Conservation (phyloP, 92 coral and sea anemone genomes). For the Isaurus tuberculatus region DNA sequence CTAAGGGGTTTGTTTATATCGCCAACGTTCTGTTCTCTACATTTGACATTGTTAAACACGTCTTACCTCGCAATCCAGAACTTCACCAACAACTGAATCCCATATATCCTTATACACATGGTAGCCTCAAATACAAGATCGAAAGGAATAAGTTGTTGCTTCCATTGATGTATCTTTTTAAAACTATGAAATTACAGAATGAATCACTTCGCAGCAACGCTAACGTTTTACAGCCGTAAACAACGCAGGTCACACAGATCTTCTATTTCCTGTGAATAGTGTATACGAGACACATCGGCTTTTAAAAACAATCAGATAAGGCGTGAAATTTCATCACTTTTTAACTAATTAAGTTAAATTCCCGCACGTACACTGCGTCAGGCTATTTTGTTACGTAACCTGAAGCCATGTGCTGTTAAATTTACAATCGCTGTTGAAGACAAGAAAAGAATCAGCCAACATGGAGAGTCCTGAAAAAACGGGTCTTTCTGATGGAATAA, state of each 20-base stretch:
- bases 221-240: conserved; percentile 29
- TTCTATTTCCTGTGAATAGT: conserved; percentile 41
- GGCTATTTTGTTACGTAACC: conserved; percentile 47
- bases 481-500: conserved; percentile 55
- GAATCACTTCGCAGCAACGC: conserved; percentile 2
- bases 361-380: conserved; percentile 41
- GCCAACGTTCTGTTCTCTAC: conserved; percentile 37
- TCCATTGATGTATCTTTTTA: background rate
- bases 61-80: no score
- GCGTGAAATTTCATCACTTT: conserved; percentile 50
- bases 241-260: conserved; percentile 45
- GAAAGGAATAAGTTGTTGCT: no score
- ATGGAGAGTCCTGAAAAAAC: conserved; percentile 60
- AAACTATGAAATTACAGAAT: conserved; percentile 5
- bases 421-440: conserved; percentile 57
- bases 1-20: conserved; percentile 34
- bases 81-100: conserved; percentile 15
- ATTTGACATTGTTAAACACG: conserved; percentile 51
- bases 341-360: conserved; percentile 48
- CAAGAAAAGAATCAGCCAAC: conserved; percentile 59
- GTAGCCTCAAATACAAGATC: no score
- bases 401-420: conserved; percentile 44
- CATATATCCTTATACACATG: conserved; percentile 15
- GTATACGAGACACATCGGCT: conserved; percentile 35
- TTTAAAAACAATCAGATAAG: conserved; percentile 33